Percentiles rank a stretch among this genome's conserved stretches.
These are phyloP conservation scores for mouse (Mus musculus) DNA, from an alignment of 2,113 vertebrate species.

Conservation along the genomic window DNA sequence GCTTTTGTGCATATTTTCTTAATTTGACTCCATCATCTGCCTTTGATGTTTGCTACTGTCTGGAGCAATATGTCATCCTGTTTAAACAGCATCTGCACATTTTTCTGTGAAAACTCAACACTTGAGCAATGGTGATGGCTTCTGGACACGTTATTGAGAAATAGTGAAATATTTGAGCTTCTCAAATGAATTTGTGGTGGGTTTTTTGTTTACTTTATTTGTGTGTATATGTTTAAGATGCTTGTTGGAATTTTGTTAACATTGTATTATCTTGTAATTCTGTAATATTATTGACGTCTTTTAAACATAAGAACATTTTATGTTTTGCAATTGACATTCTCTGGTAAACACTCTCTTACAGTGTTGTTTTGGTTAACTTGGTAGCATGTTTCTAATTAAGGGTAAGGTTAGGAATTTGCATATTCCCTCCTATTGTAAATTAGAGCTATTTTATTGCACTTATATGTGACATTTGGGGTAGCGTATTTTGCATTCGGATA, in stretches of 20 bases:
- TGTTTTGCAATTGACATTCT: not conserved
- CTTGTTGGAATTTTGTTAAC: slow-evolving; percentile 42
- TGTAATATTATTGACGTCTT: not conserved
- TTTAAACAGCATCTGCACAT: not conserved
- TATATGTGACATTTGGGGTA: slow-evolving; percentile 3
- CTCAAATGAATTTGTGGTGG: not conserved
- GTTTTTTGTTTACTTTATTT: not conserved
- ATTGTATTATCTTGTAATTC: slow-evolving; percentile 10
- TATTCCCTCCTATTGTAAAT: slow-evolving; percentile 18
- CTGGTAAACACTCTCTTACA: not conserved
- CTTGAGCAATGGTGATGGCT: not conserved
- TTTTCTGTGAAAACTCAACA: not conserved
- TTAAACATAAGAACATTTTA: slow-evolving; percentile 29
- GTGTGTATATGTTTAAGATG: not conserved
- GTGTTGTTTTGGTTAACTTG: slow-evolving; percentile 9
- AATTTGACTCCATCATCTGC: not conserved
- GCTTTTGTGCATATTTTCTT: not conserved
- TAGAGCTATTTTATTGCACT: slow-evolving; percentile 12
- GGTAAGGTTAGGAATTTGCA: not conserved
- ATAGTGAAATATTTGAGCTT: not conserved
- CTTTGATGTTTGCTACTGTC: not conserved
- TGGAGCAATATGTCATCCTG: not conserved
- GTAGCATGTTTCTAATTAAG: slow-evolving; percentile 23
- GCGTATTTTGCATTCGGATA: not conserved
- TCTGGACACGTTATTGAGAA: not conserved